Percentiles rank a stretch among this genome's conserved stretches.
Conservation (phyloP, 2,113 vertebrate genomes). For the Eublepharis macularius region DNA sequence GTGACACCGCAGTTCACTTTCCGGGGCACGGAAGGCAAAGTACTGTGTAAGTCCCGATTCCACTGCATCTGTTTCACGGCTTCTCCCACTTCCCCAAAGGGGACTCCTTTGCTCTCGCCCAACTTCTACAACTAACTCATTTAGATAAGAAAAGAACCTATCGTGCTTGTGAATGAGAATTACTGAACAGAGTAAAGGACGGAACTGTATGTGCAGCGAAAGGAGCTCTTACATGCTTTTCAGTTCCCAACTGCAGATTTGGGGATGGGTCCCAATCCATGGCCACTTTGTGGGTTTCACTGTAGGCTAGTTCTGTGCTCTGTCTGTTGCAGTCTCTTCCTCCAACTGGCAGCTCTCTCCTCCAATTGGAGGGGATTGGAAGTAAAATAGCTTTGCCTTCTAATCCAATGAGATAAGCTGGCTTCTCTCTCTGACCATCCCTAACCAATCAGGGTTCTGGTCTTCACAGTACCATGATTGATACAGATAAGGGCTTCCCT, state of each 20-base stretch:
- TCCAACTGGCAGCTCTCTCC: conserved; percentile 8
- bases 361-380: conserved; percentile 11
- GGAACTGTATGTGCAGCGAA: background rate
- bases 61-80: conserved; percentile 4
- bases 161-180: background rate
- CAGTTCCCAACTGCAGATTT: background rate
- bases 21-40: conserved; percentile 4
- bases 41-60: conserved; percentile 7
- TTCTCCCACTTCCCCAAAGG: background rate
- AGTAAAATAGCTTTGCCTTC: background rate
- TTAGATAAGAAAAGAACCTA: background rate
- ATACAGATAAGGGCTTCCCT: background rate
- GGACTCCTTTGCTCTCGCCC: conserved; percentile 10
- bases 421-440: conserved; percentile 13
- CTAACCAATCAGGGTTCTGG: background rate
- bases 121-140: background rate
- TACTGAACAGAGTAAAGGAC: background rate
- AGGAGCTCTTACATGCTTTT: background rate
- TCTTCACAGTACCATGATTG: conserved; percentile 13
- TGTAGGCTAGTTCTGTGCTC: background rate
- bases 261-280: background rate
- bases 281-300: conserved; percentile 2
- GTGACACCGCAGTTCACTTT: background rate
- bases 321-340: background rate
- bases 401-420: conserved; percentile 1